Evolutionary conservation across 2,113 vertebrate genomes (phyloP).

Genomic region (Oceanites oceanicus): DNA sequence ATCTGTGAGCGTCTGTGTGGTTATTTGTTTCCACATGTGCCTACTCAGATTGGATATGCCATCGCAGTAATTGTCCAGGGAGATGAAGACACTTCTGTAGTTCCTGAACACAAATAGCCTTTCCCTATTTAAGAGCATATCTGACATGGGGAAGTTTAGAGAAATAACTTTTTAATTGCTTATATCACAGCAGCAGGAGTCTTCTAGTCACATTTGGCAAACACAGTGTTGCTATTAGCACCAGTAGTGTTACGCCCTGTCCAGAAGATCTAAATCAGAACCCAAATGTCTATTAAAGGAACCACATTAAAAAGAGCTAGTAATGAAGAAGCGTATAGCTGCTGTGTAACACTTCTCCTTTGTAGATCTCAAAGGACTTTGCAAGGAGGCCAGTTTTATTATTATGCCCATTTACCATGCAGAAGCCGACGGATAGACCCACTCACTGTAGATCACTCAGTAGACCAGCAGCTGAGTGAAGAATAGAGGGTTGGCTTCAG

Average conservation of each 20-base stretch:
- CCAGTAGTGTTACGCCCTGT: neutral
- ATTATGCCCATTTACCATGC: neutral
- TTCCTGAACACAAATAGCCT: neutral
- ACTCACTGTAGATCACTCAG: neutral
- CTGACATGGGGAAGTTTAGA: neutral
- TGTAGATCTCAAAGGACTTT: slow-evolving; percentile 2
- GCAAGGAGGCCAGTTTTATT: neutral
- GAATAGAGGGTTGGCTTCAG: neutral
- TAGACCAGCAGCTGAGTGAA: neutral
- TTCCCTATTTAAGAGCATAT: neutral
- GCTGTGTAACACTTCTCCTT: neutral
- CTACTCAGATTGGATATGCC: neutral
- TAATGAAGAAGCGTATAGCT: neutral
- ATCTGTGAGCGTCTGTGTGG: neutral
- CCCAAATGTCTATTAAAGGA: slow-evolving; percentile 5
- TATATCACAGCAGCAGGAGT: neutral
- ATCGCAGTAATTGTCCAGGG: neutral
- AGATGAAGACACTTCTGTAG: neutral
- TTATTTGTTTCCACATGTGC: neutral
- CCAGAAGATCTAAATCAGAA: slow-evolving; percentile 28
- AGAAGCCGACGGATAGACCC: neutral
- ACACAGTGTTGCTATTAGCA: neutral
- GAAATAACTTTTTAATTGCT: neutral
- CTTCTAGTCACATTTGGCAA: neutral
- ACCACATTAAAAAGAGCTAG: slow-evolving; percentile 37